Evolutionary conservation across 2,113 vertebrate species (phyloP), one percentile per base, ranked within the genome.

Genomic region (Ictidomys tridecemlineatus): DNA sequence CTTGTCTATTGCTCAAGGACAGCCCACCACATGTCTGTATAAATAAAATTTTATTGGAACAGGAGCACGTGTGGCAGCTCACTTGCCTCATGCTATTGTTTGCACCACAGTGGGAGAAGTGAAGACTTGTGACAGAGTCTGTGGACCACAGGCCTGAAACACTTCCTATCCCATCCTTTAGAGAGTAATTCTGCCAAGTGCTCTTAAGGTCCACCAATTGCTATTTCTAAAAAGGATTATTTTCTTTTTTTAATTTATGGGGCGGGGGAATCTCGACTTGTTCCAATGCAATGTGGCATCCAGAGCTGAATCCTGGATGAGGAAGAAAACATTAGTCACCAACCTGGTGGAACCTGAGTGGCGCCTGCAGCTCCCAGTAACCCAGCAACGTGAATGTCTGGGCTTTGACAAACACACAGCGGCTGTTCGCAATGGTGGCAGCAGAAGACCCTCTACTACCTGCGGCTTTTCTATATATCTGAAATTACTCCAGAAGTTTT

Each of bases 31-130:
- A 0, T 17, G 56, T 65, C 91, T 97, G 72, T 77, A 17, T 94
- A 63, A 92, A 93, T 84, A 79, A 84, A 56, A 67, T 65, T 82
- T 95, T 90, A 84, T 39, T 42, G 5, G 12, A 95, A 77, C 30
- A 56, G 2, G 32, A 2, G 12, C 45, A 4, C 1, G 4, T 1
- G 16, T 45, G 67, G 58, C 18, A 8, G 8, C 61, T 80, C 24
- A 5, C 17, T 70, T 58, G 24, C 8, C 24, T 24, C 22, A 3
- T 14, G 14, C 8, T 22, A 18, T 8, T 18, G 30, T 30, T 78
- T 56, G 13, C 8, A 8, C 20, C 5, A 2, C 13, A 9, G 11
- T 2, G 5, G 24, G 17, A 26, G n/a, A 84, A 58, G 2, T 56
- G 26, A 42, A 11, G 16, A n/a, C 56, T 11, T 39, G 2, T 20